A percentile compares a stretch with the other conserved stretches of the same genome.
Conservation (phyloP, 2,113 vertebrate species). For the Phaethornis superciliosus region DNA sequence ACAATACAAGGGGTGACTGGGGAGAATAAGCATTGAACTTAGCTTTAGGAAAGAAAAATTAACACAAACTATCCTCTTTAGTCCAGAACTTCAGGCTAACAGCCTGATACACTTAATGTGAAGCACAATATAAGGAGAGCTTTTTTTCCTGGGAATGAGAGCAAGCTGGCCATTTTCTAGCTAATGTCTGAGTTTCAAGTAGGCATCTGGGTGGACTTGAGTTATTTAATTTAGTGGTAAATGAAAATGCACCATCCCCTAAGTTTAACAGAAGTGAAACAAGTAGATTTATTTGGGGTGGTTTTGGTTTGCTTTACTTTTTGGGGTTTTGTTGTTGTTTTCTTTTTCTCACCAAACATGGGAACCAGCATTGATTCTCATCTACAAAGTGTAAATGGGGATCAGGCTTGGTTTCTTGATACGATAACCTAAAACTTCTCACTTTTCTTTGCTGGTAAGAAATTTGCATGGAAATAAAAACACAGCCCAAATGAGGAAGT, state of each 20-base stretch:
- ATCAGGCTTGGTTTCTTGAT: slow-evolving; percentile 1
- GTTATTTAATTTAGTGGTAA: neutral
- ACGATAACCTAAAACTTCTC: neutral
- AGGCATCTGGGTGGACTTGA: neutral
- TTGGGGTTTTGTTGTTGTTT: neutral
- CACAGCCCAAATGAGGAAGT: slow-evolving; percentile 42
- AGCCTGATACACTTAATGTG: neutral
- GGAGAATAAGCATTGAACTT: neutral
- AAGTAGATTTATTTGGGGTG: neutral
- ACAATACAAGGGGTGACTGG: neutral
- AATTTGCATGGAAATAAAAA: slow-evolving; percentile 31
- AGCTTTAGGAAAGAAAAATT: neutral
- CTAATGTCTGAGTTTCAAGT: neutral
- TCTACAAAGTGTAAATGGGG: neutral
- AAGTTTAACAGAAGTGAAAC: slow-evolving; percentile 47
- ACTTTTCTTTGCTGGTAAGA: slow-evolving; percentile 37
- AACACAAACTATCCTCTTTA: neutral
- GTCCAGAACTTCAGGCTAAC: neutral
- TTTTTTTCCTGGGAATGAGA: neutral
- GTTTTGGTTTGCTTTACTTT: no score
- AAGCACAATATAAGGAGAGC: neutral
- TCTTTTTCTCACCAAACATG: neutral
- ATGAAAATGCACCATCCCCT: neutral
- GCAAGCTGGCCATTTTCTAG: neutral
- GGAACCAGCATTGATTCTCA: neutral